Evolutionary conservation across 2,888 invertebrate species (phyloP).

Genomic region (Lutraria lutraria): DNA sequence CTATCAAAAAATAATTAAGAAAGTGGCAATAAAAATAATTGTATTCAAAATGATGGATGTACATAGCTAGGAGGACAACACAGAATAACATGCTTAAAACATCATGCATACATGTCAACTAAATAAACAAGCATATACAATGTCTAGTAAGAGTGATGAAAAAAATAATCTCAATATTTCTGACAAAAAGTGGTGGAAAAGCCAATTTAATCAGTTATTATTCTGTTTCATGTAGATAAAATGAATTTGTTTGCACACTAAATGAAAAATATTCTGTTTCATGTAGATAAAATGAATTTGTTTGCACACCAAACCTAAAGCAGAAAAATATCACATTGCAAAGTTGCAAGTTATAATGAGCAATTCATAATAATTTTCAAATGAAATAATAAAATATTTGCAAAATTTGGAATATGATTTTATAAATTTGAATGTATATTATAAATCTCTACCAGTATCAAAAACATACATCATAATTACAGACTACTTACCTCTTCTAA

Average conservation of each 20-base stretch:
- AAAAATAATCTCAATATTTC: too few relatives aligned
- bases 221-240: too few relatives aligned
- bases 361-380: too few relatives aligned
- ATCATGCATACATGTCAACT: neutral
- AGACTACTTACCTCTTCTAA: slow-evolving; percentile 54
- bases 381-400: neutral
- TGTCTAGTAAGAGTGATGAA: too few relatives aligned
- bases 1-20: neutral
- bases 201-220: too few relatives aligned
- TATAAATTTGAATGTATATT: neutral
- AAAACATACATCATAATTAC: neutral
- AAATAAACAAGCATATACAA: neutral
- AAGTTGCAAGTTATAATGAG: too few relatives aligned
- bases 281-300: too few relatives aligned
- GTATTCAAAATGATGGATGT: neutral
- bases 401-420: neutral
- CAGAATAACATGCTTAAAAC: neutral
- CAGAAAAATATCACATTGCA: too few relatives aligned
- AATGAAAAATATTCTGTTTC: too few relatives aligned
- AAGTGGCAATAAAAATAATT: neutral
- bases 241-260: too few relatives aligned
- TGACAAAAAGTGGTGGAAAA: too few relatives aligned
- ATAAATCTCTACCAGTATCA: neutral
- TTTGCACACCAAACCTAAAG: too few relatives aligned
- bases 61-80: neutral